Base-by-base conservation (phyloP, 37 sponge, comb jelly and placozoan genomes). In the Tethya wilhelma region DNA sequence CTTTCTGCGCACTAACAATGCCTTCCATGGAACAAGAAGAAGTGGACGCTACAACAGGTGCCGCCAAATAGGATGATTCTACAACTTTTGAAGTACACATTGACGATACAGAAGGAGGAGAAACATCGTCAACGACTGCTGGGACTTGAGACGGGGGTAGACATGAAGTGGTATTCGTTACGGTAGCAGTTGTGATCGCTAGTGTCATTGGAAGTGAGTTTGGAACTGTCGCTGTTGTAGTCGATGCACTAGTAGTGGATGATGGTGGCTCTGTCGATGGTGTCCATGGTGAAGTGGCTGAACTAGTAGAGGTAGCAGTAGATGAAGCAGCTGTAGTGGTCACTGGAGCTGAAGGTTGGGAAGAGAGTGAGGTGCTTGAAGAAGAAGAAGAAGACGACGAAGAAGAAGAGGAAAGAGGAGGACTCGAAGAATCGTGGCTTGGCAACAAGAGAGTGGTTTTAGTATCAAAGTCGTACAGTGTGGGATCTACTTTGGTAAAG, bases 381-480 rank as follows among this genome's bases (percentile, higher is more conserved):
- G 19, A 22, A 19, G 71, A 14, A 19, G 46, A 26, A 34, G 63
- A n/a, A n/a, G 63, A 8, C 6, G 63, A n/a, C 25, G 63, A 6
- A 26, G 63, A 8, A 26, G 28, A n/a, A n/a, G 63, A n/a, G 28
- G 63, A n/a, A 60, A 26, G 28, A 8, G 63, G 22, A n/a, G 63
- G 22, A 6, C 6, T 14, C 28, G 63, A 8, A 26, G 22, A 26
- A 26, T n/a, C 63, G 7, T 12, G 22, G 7, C 26, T 60, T 8
- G 67, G 28, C 28, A 3, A 29, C 4, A 43, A 32, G 12, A 17
- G 44, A 7, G 11, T 19, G 8, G 46, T 45, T 6, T 28, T 9
- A 22, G 86, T 49, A 67, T 78, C 92, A 74, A 71, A 91, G 64
- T 87, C 92, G 43, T 91, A 91, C 33, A 91, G 43, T 20, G 88